phyloP scores from a whole-genome alignment of 2,797 vertebrate genomes.

The Rallus crepitans region DNA sequence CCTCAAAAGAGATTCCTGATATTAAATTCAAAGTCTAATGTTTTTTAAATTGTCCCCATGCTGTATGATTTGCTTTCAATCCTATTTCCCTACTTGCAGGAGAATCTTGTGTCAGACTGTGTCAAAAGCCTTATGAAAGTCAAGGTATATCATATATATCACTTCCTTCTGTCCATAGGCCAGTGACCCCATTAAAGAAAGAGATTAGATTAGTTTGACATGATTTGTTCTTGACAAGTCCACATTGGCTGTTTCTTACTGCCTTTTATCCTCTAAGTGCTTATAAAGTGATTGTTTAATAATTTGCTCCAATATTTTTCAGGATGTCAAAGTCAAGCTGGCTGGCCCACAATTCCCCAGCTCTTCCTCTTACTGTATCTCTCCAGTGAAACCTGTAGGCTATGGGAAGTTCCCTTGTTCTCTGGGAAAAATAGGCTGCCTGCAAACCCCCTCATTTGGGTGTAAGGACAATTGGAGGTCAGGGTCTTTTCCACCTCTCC shows the following conservation, averaged over 20 bases:
- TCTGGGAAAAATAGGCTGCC: not conserved
- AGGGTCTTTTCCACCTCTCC: not conserved
- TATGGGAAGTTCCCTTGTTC: not conserved
- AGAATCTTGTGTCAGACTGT: not conserved
- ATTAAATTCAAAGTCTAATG: constrained; percentile 12
- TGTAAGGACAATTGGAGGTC: accelerated
- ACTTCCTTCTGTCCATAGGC: constrained; percentile 34
- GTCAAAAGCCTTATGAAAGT: constrained; percentile 43
- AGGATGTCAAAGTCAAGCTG: not conserved
- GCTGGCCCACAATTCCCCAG: not conserved
- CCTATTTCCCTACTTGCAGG: not conserved
- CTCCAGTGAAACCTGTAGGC: not conserved
- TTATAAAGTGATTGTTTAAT: not conserved
- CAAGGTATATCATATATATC: constrained; percentile 34
- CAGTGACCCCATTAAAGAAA: constrained; percentile 50
- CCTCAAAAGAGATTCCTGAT: not conserved
- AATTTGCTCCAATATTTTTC: not conserved
- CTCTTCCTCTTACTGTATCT: not conserved
- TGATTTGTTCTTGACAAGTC: constrained; percentile 44
- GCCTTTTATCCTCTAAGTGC: not conserved
- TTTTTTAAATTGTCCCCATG: not conserved
- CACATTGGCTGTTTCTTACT: not conserved
- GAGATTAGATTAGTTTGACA: constrained; percentile 46
- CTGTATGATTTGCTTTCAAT: constrained; percentile 27
- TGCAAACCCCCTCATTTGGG: accelerated